Percentiles rank a stretch among this genome's conserved stretches.
Evolutionary conservation across 2,113 vertebrate species (phyloP).

Genomic region (Otus sunia): DNA sequence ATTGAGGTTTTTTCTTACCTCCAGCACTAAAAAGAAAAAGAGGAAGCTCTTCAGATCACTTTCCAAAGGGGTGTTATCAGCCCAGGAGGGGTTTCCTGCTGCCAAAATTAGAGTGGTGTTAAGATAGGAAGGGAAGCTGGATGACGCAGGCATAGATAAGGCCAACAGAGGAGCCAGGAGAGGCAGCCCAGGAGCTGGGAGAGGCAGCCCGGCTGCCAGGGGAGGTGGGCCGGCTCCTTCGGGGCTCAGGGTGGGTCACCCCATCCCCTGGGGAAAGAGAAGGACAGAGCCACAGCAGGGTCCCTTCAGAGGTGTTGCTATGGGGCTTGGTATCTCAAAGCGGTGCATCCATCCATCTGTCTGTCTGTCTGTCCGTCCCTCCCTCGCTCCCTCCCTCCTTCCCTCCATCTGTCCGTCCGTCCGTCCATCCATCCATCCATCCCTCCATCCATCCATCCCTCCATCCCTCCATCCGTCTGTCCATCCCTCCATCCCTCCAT

Average conservation of each 20-base stretch:
- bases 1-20: not conserved
- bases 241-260: fast-evolving
- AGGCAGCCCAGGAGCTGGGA: not conserved
- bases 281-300: not conserved
- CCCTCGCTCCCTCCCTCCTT: not conserved
- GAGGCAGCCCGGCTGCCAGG: not conserved
- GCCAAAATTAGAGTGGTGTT: not conserved
- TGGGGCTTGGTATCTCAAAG: not conserved
- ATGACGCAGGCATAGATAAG: not conserved
- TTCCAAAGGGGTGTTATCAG: constrained; percentile 7
- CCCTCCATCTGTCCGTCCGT: no score
- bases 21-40: not conserved
- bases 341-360: fast-evolving
- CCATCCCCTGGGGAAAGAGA: not conserved
- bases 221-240: not conserved
- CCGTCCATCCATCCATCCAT: not conserved
- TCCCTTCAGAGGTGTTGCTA: fast-evolving
- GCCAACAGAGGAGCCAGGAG: fast-evolving
- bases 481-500: not conserved
- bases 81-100: constrained; percentile 56
- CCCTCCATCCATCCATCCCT: fast-evolving
- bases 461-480: not conserved
- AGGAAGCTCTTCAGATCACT: not conserved
- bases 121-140: not conserved
- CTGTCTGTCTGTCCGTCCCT: fast-evolving